phyloP scores from a whole-genome alignment of 1,140 invertebrate species.

The Trigoniulus corallinus region DNA sequence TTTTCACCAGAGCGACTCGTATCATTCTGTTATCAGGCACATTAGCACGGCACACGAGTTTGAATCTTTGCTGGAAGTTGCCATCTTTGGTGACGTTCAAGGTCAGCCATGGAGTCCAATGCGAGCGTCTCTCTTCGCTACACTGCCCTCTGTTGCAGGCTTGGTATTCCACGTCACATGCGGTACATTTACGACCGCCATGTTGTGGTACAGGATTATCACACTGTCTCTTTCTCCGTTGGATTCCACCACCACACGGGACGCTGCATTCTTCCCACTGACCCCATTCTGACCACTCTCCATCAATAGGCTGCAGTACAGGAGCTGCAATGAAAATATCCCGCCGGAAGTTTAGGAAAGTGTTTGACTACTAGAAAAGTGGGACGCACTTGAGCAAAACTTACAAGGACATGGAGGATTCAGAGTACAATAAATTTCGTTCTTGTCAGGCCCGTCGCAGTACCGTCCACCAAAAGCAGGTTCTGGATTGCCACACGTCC shows the following conservation, averaged over 20 bases:
- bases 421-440: conserved; percentile 55
- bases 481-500: conserved; percentile 26
- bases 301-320: conserved; percentile 30
- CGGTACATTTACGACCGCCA: conserved; percentile 45
- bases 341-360: background rate
- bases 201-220: conserved; percentile 41
- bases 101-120: conserved; percentile 61
- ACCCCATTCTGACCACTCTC: conserved; percentile 26
- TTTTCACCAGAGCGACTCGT: conserved; percentile 45
- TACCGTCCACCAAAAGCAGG: conserved; percentile 24
- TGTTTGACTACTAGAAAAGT: no score
- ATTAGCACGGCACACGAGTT: conserved; percentile 57
- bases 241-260: conserved; percentile 22
- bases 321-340: conserved; percentile 36
- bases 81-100: conserved; percentile 33
- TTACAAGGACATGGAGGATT: conserved; percentile 58
- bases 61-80: conserved; percentile 51
- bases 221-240: conserved; percentile 35
- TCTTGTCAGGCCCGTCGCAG: conserved; percentile 28
- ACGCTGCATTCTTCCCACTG: conserved; percentile 24
- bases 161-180: conserved; percentile 39
- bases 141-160: conserved; percentile 52
- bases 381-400: no score
- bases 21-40: conserved; percentile 42
- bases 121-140: conserved; percentile 41